phyloP scores from a whole-genome alignment of 2,797 vertebrate genomes.

The Iguana delicatissima region DNA sequence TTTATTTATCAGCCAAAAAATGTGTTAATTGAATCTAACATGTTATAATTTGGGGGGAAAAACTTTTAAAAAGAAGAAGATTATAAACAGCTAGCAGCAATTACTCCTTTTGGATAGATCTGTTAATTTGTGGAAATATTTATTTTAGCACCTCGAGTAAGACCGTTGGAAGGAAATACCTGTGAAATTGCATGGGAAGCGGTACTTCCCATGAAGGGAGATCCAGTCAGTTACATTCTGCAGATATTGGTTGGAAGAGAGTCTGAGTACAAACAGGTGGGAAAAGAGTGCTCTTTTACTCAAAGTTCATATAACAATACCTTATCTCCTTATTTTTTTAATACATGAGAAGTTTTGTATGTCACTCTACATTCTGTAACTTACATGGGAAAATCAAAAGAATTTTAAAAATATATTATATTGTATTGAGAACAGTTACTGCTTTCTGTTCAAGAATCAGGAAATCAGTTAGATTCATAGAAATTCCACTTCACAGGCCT shows the following conservation, averaged over 20 bases:
- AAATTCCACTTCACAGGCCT: not conserved
- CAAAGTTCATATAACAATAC: not conserved
- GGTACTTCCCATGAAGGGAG: constrained; percentile 94
- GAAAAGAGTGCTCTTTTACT: constrained; percentile 28
- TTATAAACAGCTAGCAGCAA: not conserved
- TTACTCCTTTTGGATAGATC: not conserved
- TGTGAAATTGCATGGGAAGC: constrained; percentile 97
- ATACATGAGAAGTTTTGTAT: not conserved
- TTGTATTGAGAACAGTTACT: not conserved
- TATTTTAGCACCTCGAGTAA: constrained; percentile 91
- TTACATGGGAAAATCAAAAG: not conserved
- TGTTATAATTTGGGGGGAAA: no score
- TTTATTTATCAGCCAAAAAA: not conserved
- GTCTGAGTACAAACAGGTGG: constrained; percentile 96
- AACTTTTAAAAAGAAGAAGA: no score
- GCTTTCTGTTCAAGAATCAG: not conserved
- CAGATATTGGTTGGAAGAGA: constrained; percentile 95
- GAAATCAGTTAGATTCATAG: no score
- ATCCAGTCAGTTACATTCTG: constrained; percentile 91
- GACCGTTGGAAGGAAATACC: constrained; percentile 92
- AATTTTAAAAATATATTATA: not conserved
- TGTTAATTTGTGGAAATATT: constrained; percentile 26
- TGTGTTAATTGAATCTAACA: not conserved
- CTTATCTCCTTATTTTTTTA: not conserved
- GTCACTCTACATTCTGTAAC: not conserved